Evolutionary conservation across 2,888 invertebrate genomes (phyloP), one percentile per base, ranked within the genome.

Genomic region (Chrysomela aeneicollis): DNA sequence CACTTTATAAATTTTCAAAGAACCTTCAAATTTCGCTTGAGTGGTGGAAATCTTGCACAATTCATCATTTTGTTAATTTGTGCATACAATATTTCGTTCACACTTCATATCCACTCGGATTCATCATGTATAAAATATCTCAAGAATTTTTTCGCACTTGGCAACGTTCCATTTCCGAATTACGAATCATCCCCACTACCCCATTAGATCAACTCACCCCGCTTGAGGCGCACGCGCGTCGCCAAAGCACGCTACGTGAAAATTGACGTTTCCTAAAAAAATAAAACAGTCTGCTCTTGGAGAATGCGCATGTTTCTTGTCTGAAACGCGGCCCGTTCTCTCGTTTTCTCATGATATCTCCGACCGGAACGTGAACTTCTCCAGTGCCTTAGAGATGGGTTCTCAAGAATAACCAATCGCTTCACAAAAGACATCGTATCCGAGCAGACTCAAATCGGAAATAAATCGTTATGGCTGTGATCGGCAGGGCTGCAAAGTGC

Each of bases 351-450:
- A 67, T 66, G 70, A 68, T 63, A 63, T 67, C 65, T 68, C 67
- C 65, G 69, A 68, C 68, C 73, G 75, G 72, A 73, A 74, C 73
- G 74, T 73, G 73, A 72, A 58, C 70, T 63, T 73, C 70, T 74
- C 72, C 68, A 73, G 77, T 78, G 78, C 77, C 77, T 78, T 78
- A 76, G 73, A 67, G 67, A 76, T 74, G 73, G 68, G 74, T 73
- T 70, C 69, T 66, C 71, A 63, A 66, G 68, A 70, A 59, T 42
- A 64, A 63, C 35, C 60, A 60, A 49, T 18, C 47, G 15, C 42
- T n/a, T 15, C 9, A 57, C 35, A 61, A 4, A 46, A 57, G 17
- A 57, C 57, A 57, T 57, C 42, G 19, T 46, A 46, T 46, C 26
- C 57, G 42, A 46, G 46, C 15, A 0, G 46, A 17, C 22, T 46